Base-by-base conservation (phyloP, 2,113 vertebrate species). In the Marmota flaviventris region DNA sequence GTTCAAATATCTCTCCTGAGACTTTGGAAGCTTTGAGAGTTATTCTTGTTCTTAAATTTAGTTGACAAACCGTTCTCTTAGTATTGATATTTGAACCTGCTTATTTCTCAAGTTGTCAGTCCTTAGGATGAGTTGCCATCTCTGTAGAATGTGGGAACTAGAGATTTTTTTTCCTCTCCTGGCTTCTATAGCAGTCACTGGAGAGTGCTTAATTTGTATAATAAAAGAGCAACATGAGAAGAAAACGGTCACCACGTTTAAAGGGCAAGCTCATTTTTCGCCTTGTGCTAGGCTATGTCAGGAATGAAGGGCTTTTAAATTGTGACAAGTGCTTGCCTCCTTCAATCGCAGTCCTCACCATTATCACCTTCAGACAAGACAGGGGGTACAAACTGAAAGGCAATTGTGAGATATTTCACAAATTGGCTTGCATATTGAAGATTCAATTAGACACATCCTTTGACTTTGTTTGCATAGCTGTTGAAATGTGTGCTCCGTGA, bases 401-500 rank as follows among this genome's bases (percentile, higher is more conserved):
- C 93, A 87, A 48, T 93, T 95, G 78, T 79, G 85, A 93, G 75
- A 85, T 72, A 96, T 48, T 95, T 96, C 90, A 85, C 89, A 96
- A 96, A 94, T 88, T 63, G 79, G 96, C 76, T 97, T 85, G 89
- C 93, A 69, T 96, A 94, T 65, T 94, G 78, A 96, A 96, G 92
- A 88, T 98, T 97, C 84, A 96, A 91, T 97, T 97, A 98, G 91
- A 88, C 95, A 96, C 37, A 29, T 95, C 32, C 79, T 95, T 93
- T 92, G 93, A 93, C 89, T 97, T 96, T 95, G 91, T 96, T 98
- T 97, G 89, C 42, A 48, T 89, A 82, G 86, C 87, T 95, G 70
- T 82, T 95, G 92, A 93, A 96, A 82, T 96, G 61, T 95, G 87
- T 78, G 24, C 45, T 90, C 76, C 75, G 37, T 94, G 93, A 97